Evolutionary conservation across 2,888 invertebrate species (phyloP).

Genomic region (Oscheius sp.): DNA sequence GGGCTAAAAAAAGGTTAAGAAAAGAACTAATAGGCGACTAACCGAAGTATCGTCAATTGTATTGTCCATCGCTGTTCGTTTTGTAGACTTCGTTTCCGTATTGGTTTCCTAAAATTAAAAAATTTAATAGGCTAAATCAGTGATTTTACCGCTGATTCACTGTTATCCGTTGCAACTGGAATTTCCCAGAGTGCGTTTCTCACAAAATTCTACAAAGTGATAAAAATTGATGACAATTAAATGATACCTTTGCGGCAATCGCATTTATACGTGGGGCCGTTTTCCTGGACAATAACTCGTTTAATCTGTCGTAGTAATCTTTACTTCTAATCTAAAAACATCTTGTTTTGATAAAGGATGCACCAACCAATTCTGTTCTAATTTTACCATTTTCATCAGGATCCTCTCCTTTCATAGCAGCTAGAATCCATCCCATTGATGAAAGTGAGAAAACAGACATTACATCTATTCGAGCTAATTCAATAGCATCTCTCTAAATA

Average conservation of each 20-base stretch:
- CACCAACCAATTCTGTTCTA: slow-evolving; percentile 27
- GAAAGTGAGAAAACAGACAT: slow-evolving; percentile 34
- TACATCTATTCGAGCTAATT: slow-evolving; percentile 33
- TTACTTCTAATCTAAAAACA: slow-evolving; percentile 30
- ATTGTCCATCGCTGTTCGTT: background rate
- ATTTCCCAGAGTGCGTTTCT: slow-evolving; percentile 38
- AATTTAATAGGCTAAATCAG: background rate
- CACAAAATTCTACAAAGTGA: slow-evolving; percentile 11
- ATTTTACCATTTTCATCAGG: slow-evolving; percentile 19
- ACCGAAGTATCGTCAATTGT: background rate
- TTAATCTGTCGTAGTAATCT: slow-evolving; percentile 26
- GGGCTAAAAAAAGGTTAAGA: background rate
- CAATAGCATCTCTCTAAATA: slow-evolving; percentile 27
- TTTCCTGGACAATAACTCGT: slow-evolving; percentile 5
- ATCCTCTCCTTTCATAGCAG: slow-evolving; percentile 32
- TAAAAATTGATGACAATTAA: no score
- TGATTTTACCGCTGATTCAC: background rate
- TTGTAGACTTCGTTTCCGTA: background rate
- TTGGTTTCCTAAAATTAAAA: background rate
- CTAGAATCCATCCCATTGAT: slow-evolving; percentile 13
- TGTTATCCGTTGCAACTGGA: slow-evolving; percentile 1
- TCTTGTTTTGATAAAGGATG: background rate
- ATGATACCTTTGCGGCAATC: slow-evolving; percentile 16
- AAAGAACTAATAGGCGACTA: background rate
- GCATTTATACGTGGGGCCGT: slow-evolving; percentile 32